phyloP scores from a whole-genome alignment of 2,113 vertebrate species.

The Microcebus ravelobensis region DNA sequence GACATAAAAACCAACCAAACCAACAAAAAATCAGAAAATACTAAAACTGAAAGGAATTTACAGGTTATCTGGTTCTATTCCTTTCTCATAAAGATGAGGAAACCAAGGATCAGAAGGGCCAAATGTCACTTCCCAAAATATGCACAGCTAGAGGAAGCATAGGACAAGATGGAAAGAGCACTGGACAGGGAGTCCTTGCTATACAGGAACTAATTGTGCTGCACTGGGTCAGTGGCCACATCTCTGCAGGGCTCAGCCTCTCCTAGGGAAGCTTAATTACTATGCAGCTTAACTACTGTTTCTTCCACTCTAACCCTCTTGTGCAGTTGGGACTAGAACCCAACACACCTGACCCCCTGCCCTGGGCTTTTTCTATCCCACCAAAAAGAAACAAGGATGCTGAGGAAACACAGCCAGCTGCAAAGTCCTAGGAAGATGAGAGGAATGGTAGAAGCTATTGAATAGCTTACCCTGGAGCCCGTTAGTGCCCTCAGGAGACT shows the following conservation, averaged over 20 bases:
- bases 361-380: not conserved
- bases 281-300: not conserved
- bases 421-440: not conserved
- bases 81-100: not conserved
- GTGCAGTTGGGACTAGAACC: not conserved
- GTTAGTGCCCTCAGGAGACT: not conserved
- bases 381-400: not conserved
- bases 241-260: not conserved
- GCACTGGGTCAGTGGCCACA: rapidly evolving
- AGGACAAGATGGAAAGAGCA: not conserved
- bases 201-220: not conserved
- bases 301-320: not conserved
- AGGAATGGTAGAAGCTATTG: not conserved
- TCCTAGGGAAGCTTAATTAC: not conserved
- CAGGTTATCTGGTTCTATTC: not conserved
- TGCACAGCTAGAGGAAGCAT: not conserved
- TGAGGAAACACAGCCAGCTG: not conserved
- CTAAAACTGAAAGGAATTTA: not conserved
- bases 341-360: not conserved
- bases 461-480: not conserved
- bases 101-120: not conserved
- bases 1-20: not conserved
- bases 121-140: not conserved
- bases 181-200: not conserved
- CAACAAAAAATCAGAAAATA: not conserved